These are phyloP conservation scores for Syngnathus scovelli DNA, from an alignment of 2,113 vertebrate genomes.

Conservation along the genomic window DNA sequence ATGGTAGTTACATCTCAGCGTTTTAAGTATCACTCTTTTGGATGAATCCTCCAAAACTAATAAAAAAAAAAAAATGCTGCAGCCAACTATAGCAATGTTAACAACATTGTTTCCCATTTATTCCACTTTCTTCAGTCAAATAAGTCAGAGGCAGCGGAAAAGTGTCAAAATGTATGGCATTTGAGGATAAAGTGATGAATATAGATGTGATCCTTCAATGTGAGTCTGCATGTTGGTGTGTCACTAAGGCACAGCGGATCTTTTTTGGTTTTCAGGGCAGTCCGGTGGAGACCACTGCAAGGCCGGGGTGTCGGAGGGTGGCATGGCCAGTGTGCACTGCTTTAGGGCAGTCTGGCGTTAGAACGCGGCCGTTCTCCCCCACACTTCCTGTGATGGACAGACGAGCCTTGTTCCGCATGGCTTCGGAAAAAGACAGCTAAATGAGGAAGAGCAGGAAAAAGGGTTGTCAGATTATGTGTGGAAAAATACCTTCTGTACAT, in stretches of 20 bases:
- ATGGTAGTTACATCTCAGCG: constrained; percentile 40
- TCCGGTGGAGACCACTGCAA: constrained; percentile 96
- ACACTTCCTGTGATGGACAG: constrained; percentile 96
- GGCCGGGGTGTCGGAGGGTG: constrained; percentile 88
- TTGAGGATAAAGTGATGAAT: constrained; percentile 21
- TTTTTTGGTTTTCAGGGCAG: constrained; percentile 99
- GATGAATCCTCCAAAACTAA: constrained; percentile 20
- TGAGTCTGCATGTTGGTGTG: constrained; percentile 59
- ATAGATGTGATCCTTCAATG: constrained; percentile 30
- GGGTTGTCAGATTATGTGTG: constrained; percentile 22
- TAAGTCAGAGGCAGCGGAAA: constrained; percentile 54
- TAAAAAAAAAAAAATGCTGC: constrained; percentile 17
- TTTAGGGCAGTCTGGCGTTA: constrained; percentile 96
- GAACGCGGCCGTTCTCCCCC: constrained; percentile 89
- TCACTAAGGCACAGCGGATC: constrained; percentile 94
- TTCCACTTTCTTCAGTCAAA: constrained; percentile 44
- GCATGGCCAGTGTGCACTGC: constrained; percentile 84
- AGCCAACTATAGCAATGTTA: constrained; percentile 39
- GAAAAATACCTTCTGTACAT: background rate
- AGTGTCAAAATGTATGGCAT: constrained; percentile 45
- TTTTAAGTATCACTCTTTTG: constrained; percentile 26
- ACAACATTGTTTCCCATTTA: constrained; percentile 20
- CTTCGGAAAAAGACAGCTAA: constrained; percentile 96
- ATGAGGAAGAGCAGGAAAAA: constrained; percentile 47
- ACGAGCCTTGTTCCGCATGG: constrained; percentile 99